Evolutionary conservation across 2,113 vertebrate genomes (phyloP).

Genomic region (Pteropus alecto): DNA sequence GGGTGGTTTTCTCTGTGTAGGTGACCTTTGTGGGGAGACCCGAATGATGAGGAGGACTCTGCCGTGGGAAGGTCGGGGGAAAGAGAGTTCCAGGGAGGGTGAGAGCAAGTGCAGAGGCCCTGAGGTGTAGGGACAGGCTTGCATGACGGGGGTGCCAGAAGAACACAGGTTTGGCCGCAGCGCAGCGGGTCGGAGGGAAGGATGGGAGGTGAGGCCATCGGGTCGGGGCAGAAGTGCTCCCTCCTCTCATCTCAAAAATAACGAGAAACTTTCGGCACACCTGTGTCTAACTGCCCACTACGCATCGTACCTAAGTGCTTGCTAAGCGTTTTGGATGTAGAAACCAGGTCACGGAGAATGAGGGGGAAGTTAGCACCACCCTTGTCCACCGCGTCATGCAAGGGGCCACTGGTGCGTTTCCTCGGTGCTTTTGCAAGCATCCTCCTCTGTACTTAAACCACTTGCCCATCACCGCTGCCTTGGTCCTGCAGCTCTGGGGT

Average conservation of each 20-base stretch:
- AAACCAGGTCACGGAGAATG: background rate
- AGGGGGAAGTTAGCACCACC: too few species aligned
- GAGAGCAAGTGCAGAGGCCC: background rate
- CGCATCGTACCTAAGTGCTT: rapidly evolving
- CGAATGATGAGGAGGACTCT: background rate
- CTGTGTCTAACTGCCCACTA: background rate
- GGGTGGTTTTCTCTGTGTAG: background rate
- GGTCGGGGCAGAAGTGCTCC: too few species aligned
- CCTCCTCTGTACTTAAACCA: background rate
- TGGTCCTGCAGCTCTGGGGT: background rate
- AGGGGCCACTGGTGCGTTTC: too few species aligned
- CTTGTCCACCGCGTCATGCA: background rate
- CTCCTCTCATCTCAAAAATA: background rate
- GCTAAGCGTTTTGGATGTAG: background rate
- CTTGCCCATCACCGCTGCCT: background rate
- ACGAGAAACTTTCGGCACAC: background rate
- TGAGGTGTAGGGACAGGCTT: background rate
- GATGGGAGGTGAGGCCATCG: background rate
- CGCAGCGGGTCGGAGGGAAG: background rate
- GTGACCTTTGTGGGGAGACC: background rate
- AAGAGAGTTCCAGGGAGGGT: background rate
- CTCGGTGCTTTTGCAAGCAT: background rate
- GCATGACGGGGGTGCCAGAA: too few species aligned
- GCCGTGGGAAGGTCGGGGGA: background rate
- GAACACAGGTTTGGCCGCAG: rapidly evolving